Percentiles rank a stretch among this genome's conserved stretches.
Conservation (phyloP, 37 sponge, comb jelly and placozoan species). For the Hormiphora californensis region DNA sequence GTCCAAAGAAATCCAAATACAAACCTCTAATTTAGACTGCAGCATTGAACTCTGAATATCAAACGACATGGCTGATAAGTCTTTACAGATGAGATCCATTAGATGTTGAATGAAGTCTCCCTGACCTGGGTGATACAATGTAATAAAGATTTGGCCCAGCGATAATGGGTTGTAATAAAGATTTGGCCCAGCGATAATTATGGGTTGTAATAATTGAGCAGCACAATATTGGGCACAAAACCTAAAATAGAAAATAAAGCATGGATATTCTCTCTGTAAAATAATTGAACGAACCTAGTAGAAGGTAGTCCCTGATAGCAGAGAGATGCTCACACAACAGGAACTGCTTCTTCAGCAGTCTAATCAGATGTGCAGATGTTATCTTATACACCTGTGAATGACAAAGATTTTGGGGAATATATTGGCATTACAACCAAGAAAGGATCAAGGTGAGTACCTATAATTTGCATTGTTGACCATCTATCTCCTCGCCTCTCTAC, state of each 20-base stretch:
- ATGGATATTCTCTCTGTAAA: no score
- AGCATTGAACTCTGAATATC: background rate
- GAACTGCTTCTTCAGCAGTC: slow-evolving; percentile 80
- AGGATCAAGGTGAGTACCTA: background rate
- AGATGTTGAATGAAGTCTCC: slow-evolving; percentile 94
- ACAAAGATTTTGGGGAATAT: no score
- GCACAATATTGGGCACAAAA: no score
- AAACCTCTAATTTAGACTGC: slow-evolving; percentile 51
- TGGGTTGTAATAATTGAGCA: no score
- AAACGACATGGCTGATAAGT: background rate
- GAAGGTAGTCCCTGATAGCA: slow-evolving; percentile 82
- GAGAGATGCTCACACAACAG: slow-evolving; percentile 77
- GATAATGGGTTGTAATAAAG: no score
- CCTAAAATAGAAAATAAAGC: no score
- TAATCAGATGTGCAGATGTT: slow-evolving; percentile 79
- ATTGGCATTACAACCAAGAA: background rate
- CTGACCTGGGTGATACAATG: no score
- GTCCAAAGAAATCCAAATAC: no score
- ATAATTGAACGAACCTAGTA: slow-evolving; percentile 66
- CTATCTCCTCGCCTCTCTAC: no score
- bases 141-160: no score
- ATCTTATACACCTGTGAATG: slow-evolving; percentile 70
- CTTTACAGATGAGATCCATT: slow-evolving; percentile 81
- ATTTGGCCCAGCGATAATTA: no score
- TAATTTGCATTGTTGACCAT: no score